These are phyloP conservation scores for Ramphastos sulfuratus DNA, from an alignment of 2,113 vertebrate genomes.

Conservation along the genomic window DNA sequence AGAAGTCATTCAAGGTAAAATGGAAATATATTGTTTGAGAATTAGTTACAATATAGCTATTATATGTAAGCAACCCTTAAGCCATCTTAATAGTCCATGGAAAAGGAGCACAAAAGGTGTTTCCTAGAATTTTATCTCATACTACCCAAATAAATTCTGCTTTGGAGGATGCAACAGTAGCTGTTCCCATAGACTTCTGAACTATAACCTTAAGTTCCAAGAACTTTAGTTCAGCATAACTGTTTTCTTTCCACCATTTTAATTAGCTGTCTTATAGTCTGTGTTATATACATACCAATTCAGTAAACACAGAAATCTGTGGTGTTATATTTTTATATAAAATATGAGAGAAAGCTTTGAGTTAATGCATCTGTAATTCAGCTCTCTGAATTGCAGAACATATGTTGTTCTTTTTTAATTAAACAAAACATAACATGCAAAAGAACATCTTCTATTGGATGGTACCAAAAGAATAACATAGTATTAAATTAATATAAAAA, in stretches of 20 bases:
- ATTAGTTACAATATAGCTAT: background rate
- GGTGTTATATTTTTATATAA: conserved; percentile 62
- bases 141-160: background rate
- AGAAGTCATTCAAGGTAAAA: conserved; percentile 4
- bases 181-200: background rate
- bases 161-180: background rate
- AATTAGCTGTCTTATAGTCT: conserved; percentile 67
- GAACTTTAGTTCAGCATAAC: conserved; percentile 30
- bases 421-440: conserved; percentile 23
- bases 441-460: background rate
- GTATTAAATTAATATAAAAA: conserved; percentile 26
- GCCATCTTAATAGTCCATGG: background rate
- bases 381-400: conserved; percentile 38
- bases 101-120: background rate
- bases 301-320: conserved; percentile 71
- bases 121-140: background rate
- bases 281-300: conserved; percentile 65
- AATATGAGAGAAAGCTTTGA: conserved; percentile 69
- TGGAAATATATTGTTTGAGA: background rate
- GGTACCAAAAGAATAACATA: background rate
- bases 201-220: background rate
- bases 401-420: conserved; percentile 54
- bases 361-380: conserved; percentile 61
- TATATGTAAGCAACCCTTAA: background rate
- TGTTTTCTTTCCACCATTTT: conserved; percentile 61